Evolutionary conservation across 2,888 invertebrate species (phyloP), one percentile per base, ranked within the genome.

Genomic region (Byasa hedistus): DNA sequence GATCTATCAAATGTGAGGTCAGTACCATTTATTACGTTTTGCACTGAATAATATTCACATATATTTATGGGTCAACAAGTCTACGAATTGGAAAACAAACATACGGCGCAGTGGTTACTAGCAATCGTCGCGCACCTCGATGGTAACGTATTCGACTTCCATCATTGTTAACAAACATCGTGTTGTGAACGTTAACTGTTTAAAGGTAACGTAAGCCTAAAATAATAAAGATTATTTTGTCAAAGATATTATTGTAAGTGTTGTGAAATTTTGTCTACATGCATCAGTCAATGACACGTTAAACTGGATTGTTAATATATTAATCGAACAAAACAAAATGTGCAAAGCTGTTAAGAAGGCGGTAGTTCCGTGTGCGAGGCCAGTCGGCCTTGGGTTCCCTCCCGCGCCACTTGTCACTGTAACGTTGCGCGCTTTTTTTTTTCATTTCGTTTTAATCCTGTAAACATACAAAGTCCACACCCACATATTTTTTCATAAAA

Each of bases 311-410:
- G 69, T 61, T 62, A 52, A 65, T 69, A 19, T 12, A 57, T 55
- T n/a, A 44, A 68, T 68, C 65, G 69, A 74, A 73, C 72, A 74
- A 71, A 69, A 72, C 66, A 75, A 71, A 72, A 75, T 57, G 68
- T 72, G 72, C 71, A 73, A 75, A 75, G 74, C 69, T 65, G 65
- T 68, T 66, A 64, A 69, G 69, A 76, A 78, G 79, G 75, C 76
- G 77, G 75, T 75, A 73, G 78, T 76, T 79, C 75, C 75, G 77
- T 65, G 69, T 76, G 69, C 64, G 66, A 58, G 68, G 71, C 76
- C 70, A n/a, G 80, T 70, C 69, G 77, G 68, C 82, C 82, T 82
- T 81, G 78, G 70, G 71, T 66, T 64, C 70, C 72, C 71, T 72
- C 72, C 72, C 72, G 68, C 69, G 65, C 48, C 65, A 54, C 65